Evolutionary conservation across 2,888 invertebrate genomes (phyloP), one percentile per base, ranked within the genome.

Genomic region (Auanema freiburgensis): DNA sequence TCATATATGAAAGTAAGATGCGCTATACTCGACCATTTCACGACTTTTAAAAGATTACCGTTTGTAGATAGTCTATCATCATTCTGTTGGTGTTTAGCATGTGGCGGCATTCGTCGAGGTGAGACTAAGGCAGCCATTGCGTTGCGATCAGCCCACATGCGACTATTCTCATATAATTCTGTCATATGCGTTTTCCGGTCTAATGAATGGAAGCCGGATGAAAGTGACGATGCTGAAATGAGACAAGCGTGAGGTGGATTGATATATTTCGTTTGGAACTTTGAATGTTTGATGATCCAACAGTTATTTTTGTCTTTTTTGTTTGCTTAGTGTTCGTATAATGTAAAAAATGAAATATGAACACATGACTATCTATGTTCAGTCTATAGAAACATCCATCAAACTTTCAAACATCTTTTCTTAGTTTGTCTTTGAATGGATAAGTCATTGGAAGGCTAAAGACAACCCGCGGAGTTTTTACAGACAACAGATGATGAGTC

Each of bases 181-280:
- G 68, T 60, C 44, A 77, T 62, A 65, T 76, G 75, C 18, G 62
- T 61, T 66, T 79, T 79, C 10, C 79, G 64, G 64, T 79, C 79
- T 49, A 79, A 65, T 43, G 79, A 79, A 61, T 79, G 77, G 55
- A 70, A 77, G 40, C 72, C 74, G 52, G 54, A 33, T 33, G 33
- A 46, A 43, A 64, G 44, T 43, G 62, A 63, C 12, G 57, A 43
- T 18, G 41, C 66, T 54, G 59, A 41, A 55, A 55, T 23, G 46
- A 16, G 33, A 33, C 33, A 33, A 33, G 33, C 33, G 33, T 33
- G 33, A 33, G 33, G 33, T 33, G 33, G 33, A 33, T 33, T 33
- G 8, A 33, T 33, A 33, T 5, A 5, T 5, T 33, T 8, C 33
- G 33, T 33, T 33, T 33, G 33, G 33, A 33, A 5, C 3, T 33